phyloP scores from a whole-genome alignment of 1,140 invertebrate genomes.

The Drosophila athabasca region DNA sequence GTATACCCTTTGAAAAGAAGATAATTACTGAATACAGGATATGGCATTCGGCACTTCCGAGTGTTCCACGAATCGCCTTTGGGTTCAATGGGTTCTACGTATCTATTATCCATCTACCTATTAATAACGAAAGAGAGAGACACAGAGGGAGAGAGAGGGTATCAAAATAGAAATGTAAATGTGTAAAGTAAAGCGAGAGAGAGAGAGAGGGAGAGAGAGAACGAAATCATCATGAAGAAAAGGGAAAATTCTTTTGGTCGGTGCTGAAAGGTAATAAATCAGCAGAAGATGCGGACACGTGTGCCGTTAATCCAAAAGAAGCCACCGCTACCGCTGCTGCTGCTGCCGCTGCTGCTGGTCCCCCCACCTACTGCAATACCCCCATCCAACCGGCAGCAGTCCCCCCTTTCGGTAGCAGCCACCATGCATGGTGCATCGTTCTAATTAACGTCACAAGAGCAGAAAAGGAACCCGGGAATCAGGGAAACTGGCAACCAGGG shows the following conservation, averaged over 20 bases:
- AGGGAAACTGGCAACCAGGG: constrained; percentile 17
- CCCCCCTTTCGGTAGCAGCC: constrained; percentile 32
- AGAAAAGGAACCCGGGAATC: constrained; percentile 33
- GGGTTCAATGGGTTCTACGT: too few relatives aligned
- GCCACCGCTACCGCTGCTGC: not conserved
- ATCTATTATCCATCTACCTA: too few relatives aligned
- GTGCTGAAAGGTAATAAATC: constrained; percentile 80
- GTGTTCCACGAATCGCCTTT: too few relatives aligned
- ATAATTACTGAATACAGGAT: not conserved
- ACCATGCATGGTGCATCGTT: constrained; percentile 68
- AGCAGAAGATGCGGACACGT: constrained; percentile 76
- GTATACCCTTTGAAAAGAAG: not conserved
- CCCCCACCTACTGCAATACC: constrained; percentile 2
- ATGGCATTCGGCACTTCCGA: too few relatives aligned
- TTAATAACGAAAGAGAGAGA: too few relatives aligned
- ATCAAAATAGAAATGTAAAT: constrained; percentile 32
- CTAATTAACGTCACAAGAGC: constrained; percentile 69
- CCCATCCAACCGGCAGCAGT: constrained; percentile 24
- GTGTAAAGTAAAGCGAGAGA: not conserved
- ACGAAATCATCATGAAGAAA: constrained; percentile 47
- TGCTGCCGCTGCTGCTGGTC: constrained; percentile 1
- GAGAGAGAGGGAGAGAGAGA: not conserved
- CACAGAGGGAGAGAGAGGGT: constrained; percentile 6
- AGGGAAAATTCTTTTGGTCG: constrained; percentile 58
- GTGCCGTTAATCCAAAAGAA: constrained; percentile 72